Percentiles rank a stretch among this genome's conserved stretches.
Conservation (phyloP, 2,113 vertebrate species). For the Vombatus ursinus region DNA sequence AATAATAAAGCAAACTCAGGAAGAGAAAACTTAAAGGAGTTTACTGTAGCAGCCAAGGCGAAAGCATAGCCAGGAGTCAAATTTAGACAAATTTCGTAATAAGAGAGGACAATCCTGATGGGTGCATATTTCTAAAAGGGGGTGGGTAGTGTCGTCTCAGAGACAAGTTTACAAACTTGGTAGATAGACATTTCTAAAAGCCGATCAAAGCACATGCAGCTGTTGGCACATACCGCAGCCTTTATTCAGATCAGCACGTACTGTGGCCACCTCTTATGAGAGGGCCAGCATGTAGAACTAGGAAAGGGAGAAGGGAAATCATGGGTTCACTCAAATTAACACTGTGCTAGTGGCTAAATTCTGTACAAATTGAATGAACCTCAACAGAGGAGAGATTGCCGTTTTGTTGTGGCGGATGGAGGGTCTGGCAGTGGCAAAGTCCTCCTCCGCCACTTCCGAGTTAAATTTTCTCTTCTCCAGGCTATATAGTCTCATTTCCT, state of each 20-base stretch:
- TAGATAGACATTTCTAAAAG: background rate
- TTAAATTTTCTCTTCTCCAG: background rate
- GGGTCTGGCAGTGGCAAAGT: background rate
- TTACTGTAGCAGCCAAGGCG: background rate
- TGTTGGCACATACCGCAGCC: background rate
- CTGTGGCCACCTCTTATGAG: background rate
- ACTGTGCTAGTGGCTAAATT: background rate
- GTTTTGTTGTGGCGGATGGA: background rate
- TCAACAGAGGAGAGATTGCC: background rate
- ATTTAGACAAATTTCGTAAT: background rate
- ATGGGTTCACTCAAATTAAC: background rate
- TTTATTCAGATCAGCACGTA: background rate
- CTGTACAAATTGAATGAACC: background rate
- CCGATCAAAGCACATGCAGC: background rate
- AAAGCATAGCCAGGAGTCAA: background rate
- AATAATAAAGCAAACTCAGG: background rate
- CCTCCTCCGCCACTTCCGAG: background rate
- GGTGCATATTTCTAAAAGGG: background rate
- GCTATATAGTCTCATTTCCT: background rate
- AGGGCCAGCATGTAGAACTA: accelerated
- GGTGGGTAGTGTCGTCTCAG: background rate
- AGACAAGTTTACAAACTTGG: background rate
- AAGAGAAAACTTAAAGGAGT: background rate
- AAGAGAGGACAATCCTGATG: background rate
- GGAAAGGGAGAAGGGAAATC: background rate